Base-by-base conservation (phyloP, 2,113 vertebrate genomes). In the Eptesicus fuscus region DNA sequence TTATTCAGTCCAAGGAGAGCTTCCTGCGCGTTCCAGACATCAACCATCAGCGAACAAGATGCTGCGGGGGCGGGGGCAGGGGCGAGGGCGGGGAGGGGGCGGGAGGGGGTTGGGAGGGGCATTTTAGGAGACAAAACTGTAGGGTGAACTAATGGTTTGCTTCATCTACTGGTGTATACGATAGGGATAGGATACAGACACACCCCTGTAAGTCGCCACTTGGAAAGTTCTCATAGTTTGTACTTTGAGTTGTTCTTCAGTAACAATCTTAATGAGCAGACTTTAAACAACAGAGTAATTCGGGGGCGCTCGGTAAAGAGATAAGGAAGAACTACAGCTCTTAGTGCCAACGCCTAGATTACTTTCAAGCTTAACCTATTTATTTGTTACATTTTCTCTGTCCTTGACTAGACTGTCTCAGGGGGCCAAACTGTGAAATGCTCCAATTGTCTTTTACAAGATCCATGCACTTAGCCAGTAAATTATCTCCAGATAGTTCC, bases 381-480 rank as follows among this genome's bases (percentile, higher is more conserved):
- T 96, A 89, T 94, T 93, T 89, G 56, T 95, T 94, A 71, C 70
- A 49, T 44, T 85, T 88, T 80, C 30, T 63, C 4, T 83, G 91
- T 95, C 18, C 51, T 73, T 70, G 63, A 49, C n/a, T 67, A 79
- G 32, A 65, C 18, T 85, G 30, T 82, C 85, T 87, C 63, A 9
- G 35, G 65, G 84, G 44, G 13, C 83, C 84, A 83, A 90, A 94
- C 74, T 61, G 85, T 73, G 87, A 94, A 95, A 79, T 93, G 89
- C 28, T 82, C 56, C 70, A 95, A 71, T 40, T 83, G 23, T 83
- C 42, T 87, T 95, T 83, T 79, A 95, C 23, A 83, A n/a, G 44
- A 40, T n/a, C 1, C 3, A 37, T 63, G 32, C 7, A 53, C 18
- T 90, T 84, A 61, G 23, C 16, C 51, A 93, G 30, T 89, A 94